These are phyloP conservation scores for Axinella damicornis DNA, from an alignment of 37 sponge, comb jelly and placozoan species.

Conservation along the genomic window DNA sequence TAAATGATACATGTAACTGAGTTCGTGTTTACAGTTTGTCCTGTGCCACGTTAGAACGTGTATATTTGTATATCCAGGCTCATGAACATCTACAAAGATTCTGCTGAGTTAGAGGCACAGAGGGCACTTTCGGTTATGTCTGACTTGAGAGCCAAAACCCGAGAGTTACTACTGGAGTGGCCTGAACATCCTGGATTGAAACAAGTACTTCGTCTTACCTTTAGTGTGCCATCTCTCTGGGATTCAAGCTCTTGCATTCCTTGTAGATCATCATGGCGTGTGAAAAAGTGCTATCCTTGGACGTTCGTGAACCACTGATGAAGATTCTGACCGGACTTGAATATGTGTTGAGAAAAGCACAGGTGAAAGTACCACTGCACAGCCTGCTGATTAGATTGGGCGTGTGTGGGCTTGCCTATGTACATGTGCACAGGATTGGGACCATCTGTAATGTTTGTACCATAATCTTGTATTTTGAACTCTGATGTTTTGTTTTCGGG, in stretches of 20 bases:
- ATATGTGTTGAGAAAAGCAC: constrained; percentile 82
- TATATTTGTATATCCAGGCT: not conserved
- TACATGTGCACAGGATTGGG: too few species aligned
- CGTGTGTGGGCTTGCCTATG: too few species aligned
- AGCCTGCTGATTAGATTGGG: too few species aligned
- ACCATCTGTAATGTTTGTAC: too few species aligned
- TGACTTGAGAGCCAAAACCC: constrained; percentile 2
- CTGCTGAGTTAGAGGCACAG: constrained; percentile 29
- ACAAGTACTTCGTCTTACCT: too few species aligned
- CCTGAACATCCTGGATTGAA: constrained; percentile 89
- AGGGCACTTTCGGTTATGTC: constrained; percentile 33
- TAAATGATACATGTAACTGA: too few species aligned
- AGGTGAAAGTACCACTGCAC: too few species aligned
- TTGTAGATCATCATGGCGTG: constrained; percentile 57
- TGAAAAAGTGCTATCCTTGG: constrained; percentile 63
- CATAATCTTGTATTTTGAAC: too few species aligned
- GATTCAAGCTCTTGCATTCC: not conserved
- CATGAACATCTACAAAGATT: constrained; percentile 79
- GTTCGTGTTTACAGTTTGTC: too few species aligned
- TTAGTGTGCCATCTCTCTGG: too few species aligned
- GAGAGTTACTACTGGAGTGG: constrained; percentile 74
- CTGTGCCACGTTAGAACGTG: too few species aligned
- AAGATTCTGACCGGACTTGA: constrained; percentile 88
- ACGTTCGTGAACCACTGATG: constrained; percentile 76
- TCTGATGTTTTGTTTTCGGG: too few species aligned